A percentile compares a stretch with the other conserved stretches of the same genome.
Evolutionary conservation across 2,888 invertebrate genomes (phyloP).

Genomic region (Carterocephalus palaemon): DNA sequence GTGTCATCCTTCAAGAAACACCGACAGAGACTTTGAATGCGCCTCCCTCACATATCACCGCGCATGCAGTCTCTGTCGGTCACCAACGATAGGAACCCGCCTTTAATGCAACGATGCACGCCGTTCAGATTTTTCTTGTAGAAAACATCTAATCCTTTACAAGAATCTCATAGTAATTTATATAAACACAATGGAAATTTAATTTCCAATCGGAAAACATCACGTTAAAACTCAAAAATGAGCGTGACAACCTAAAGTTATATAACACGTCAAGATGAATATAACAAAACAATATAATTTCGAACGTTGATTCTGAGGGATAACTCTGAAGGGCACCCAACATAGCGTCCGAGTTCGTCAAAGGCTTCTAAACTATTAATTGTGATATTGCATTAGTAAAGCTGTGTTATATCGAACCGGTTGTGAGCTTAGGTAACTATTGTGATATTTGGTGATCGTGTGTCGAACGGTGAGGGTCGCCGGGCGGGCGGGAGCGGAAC

Average conservation of each 20-base stretch:
- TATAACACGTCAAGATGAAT: conserved; percentile 15
- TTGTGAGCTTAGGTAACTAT: conserved; percentile 76
- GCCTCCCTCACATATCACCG: too few species aligned
- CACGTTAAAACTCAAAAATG: conserved; percentile 10
- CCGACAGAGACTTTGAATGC: not conserved
- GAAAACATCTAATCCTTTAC: conserved; percentile 1
- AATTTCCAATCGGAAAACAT: conserved; percentile 16
- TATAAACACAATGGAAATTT: conserved; percentile 22
- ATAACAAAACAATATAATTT: conserved; percentile 7
- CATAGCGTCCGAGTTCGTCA: conserved; percentile 27
- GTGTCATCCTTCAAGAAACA: conserved; percentile 18
- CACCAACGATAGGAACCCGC: conserved; percentile 22
- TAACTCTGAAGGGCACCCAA: conserved; percentile 28
- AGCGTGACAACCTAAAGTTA: conserved; percentile 7
- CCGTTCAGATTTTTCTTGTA: conserved; percentile 4
- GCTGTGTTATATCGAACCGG: conserved; percentile 75
- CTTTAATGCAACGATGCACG: not conserved
- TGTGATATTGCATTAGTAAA: conserved; percentile 74
- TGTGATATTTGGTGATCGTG: conserved; percentile 74
- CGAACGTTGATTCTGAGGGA: conserved; percentile 11
- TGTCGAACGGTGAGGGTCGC: conserved; percentile 29
- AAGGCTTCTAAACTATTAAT: conserved; percentile 44
- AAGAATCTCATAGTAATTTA: too few species aligned
- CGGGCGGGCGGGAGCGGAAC: conserved; percentile 33
- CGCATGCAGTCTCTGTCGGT: too few species aligned